Evolutionary conservation across 2,888 invertebrate genomes (phyloP).

Genomic region (Drosophila peninsularis): DNA sequence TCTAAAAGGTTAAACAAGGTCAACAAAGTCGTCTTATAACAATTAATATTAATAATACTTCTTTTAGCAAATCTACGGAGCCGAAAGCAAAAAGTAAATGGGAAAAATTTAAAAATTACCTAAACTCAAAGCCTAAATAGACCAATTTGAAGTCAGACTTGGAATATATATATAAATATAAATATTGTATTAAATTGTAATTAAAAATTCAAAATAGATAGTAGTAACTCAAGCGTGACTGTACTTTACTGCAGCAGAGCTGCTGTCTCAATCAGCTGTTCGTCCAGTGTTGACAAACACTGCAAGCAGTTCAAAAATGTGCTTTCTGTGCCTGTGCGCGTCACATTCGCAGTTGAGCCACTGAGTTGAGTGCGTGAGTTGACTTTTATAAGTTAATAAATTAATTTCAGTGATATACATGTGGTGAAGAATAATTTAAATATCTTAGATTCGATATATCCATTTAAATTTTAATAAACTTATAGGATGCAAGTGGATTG

Average conservation of each 20-base stretch:
- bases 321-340: background rate
- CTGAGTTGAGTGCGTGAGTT: background rate
- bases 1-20: background rate
- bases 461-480: too few species aligned
- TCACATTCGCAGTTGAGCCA: background rate
- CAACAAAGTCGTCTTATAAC: background rate
- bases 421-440: background rate
- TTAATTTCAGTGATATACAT: fast-evolving
- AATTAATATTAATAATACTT: background rate
- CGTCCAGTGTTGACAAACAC: slow-evolving; percentile 5
- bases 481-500: background rate
- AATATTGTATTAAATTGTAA: background rate
- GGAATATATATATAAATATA: background rate
- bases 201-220: background rate
- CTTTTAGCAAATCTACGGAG: background rate
- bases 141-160: background rate
- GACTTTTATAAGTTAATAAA: background rate
- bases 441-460: background rate
- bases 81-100: background rate
- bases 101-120: background rate
- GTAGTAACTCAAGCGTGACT: background rate
- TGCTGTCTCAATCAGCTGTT: background rate
- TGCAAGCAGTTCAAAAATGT: background rate
- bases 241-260: background rate
- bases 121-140: background rate